Base-by-base conservation (phyloP, 92 coral and sea anemone species). In the Heteractis magnifica region DNA sequence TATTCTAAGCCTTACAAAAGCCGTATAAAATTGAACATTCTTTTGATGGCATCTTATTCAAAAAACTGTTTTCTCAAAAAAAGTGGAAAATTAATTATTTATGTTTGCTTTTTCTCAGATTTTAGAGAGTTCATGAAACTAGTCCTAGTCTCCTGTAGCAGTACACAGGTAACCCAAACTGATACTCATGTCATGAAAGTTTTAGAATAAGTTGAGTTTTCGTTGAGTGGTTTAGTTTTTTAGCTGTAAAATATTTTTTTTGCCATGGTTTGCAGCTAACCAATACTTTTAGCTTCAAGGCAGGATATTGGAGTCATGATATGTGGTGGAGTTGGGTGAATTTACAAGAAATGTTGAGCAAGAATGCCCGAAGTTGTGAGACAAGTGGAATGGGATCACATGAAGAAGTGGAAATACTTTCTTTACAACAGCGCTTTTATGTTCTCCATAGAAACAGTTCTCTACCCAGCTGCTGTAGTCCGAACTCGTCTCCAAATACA, bases 401-500 rank as follows among this genome's bases (percentile, higher is more conserved):
- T 95, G 90, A 88, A 94, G 88, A 95, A 95, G 75, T 77, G 62
- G 64, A 95, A 81, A 56, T 95, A 89, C 77, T 95, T 94, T 80
- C 59, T 78, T 12, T 81, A 86, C 62, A 93, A 93, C 52, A 92
- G 91, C 52, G 82, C 90, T 8, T 92, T 90, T 76, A 90, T 92
- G 65, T 12, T 87, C 15, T 87, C 94, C 50, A 75, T 94, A 51
- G 86, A 92, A 18, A 85, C 88, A 41, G 76, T 89, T 0, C 85
- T 94, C 11, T 96, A 90, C 53, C 99, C 99, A 5, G 90, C 93
- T 11, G 92, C 90, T 72, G 90, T 96, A 80, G 93, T 96, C 26
- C 95, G 92, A 77, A 94, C 98, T 21, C 91, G 99, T 14, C 94
- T 96, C 49, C 99, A 96, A 84, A 89, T 96, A 6, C 99, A 96